Evolutionary conservation across 2,113 vertebrate genomes (phyloP).

Genomic region (Psittacula cyanocephala): DNA sequence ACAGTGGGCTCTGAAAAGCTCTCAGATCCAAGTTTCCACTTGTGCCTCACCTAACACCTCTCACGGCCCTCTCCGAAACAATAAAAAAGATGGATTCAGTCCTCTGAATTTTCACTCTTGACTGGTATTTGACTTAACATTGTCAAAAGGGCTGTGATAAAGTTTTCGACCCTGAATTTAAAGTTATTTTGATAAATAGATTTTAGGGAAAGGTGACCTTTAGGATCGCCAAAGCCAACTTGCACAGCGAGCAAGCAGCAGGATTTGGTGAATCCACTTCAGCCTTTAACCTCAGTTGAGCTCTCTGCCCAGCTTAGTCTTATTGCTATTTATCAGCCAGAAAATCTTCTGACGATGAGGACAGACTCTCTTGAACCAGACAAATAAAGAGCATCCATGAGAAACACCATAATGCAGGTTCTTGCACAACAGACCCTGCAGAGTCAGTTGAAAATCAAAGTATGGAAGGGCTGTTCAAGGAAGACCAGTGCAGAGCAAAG

Average conservation of each 20-base stretch:
- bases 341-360: background rate
- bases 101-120: background rate
- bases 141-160: background rate
- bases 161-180: background rate
- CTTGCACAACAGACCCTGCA: background rate
- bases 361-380: background rate
- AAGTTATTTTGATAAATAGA: background rate
- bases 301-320: background rate
- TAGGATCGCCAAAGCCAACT: background rate
- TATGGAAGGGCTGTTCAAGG: background rate
- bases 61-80: background rate
- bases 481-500: background rate
- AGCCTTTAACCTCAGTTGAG: background rate
- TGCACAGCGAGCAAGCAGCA: background rate
- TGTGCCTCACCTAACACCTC: background rate
- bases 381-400: background rate
- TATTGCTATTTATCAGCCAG: background rate
- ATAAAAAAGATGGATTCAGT: background rate
- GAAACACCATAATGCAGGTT: background rate
- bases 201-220: background rate
- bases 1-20: background rate
- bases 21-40: background rate
- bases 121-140: background rate
- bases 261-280: background rate
- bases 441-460: background rate